phyloP scores from a whole-genome alignment of 2,797 vertebrate species.

The Eulemur mongoz region DNA sequence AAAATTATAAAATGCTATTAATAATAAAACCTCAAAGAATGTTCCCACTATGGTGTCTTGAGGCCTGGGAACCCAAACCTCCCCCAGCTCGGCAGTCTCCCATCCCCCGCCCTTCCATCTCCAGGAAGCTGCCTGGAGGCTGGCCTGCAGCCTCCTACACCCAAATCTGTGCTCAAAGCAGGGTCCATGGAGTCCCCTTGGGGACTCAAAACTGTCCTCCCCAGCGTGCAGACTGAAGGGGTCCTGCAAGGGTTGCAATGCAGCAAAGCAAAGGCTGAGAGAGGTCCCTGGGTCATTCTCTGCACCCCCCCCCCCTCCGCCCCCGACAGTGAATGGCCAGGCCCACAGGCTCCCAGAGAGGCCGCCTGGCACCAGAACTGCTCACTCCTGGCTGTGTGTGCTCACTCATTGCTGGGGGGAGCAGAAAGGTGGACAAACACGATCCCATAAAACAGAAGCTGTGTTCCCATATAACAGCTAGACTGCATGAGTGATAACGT shows the following conservation, averaged over 20 bases:
- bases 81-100: background rate
- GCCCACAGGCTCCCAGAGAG: background rate
- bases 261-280: background rate
- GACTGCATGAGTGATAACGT: fast-evolving
- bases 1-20: background rate
- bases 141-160: background rate
- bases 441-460: fast-evolving
- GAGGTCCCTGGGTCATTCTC: fast-evolving
- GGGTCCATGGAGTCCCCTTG: background rate
- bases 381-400: fast-evolving
- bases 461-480: fast-evolving
- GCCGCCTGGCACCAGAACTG: background rate
- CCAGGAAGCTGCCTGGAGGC: background rate
- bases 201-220: background rate
- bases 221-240: fast-evolving
- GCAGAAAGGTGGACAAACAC: fast-evolving
- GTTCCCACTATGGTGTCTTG: background rate
- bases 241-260: fast-evolving
- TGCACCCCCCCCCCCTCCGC: no score
- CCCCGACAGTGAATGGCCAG: no score
- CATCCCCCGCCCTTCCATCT: background rate
- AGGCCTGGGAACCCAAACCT: background rate
- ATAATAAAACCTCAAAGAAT: background rate
- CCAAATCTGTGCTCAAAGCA: background rate
- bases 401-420: fast-evolving